Evolutionary conservation across 2,797 vertebrate genomes (phyloP), one percentile per base, ranked within the genome.

Genomic region (Enteromius afrohamiltoni): DNA sequence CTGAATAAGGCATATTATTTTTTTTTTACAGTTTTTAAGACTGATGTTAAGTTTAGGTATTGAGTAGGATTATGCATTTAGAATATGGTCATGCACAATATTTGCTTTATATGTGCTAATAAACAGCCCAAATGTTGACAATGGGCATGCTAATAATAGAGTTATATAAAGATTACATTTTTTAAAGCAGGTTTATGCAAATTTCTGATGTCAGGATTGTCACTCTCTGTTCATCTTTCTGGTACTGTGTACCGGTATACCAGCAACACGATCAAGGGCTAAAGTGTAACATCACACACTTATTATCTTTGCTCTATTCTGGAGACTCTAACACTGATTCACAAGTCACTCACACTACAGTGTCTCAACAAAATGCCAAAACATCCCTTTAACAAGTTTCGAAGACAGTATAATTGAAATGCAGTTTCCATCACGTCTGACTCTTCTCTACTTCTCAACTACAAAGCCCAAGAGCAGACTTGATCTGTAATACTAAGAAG

Each of bases 401-500:
- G 19, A 74, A 65, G 62, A 76, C 51, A 58, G 62, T 74, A 21
- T 11, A 53, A 77, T 55, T 76, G 62, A 77, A 83, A 83, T 77
- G 62, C 73, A 55, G 73, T 58, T 58, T 77, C 23, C 49, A 76
- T 83, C 73, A 55, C 8, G 26, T 1, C 49, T 67, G 73, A 58
- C 62, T 58, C 47, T 67, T 60, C 23, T 76, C 29, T 37, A 51
- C 26, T 79, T 53, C 31, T 40, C 47, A 77, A 45, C 73, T 55
- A 68, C 81, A 83, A 83, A 58, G 62, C 73, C 62, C 64, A 55
- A 42, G 49, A 68, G 62, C 81, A 31, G 55, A 31, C 73, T 77
- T 58, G 49, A 77, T 77, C 62, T 83, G 73, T 55, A 83, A 53
- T 68, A 58, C 71, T 55, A 62, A 31, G 62, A 83, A 58, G 73